Evolutionary conservation across 2,113 vertebrate species (phyloP).

Genomic region (Xenotilapia caudafasciata): DNA sequence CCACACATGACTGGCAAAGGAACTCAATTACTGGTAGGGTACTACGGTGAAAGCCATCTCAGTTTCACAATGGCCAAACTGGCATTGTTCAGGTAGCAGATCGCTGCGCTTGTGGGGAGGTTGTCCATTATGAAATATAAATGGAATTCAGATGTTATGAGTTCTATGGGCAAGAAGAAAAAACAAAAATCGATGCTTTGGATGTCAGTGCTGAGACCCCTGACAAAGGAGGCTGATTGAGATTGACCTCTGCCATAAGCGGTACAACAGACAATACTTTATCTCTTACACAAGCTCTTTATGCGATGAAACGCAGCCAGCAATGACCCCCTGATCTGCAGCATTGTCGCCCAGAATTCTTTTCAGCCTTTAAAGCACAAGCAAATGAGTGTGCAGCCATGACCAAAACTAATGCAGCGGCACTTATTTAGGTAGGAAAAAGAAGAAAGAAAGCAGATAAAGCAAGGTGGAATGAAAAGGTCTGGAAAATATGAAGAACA

Average conservation of each 20-base stretch:
- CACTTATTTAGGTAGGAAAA: neutral
- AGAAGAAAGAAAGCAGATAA: neutral
- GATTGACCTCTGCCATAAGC: slow-evolving; percentile 27
- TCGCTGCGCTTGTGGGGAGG: neutral
- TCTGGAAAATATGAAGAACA: neutral
- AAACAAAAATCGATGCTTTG: slow-evolving; percentile 10
- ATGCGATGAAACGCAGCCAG: slow-evolving; percentile 15
- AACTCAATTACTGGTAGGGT: slow-evolving; percentile 65
- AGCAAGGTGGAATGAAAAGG: slow-evolving; percentile 5
- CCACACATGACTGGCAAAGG: slow-evolving; percentile 22
- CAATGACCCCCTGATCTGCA: slow-evolving; percentile 32
- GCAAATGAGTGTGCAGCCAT: slow-evolving; percentile 3
- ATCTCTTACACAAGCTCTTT: slow-evolving; percentile 44
- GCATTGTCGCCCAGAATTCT: slow-evolving; percentile 27
- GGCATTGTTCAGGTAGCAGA: slow-evolving; percentile 46
- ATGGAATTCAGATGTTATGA: slow-evolving; percentile 9
- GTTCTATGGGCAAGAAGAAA: neutral
- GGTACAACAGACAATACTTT: slow-evolving; percentile 24
- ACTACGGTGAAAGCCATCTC: slow-evolving; percentile 46
- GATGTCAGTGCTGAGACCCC: slow-evolving; percentile 17
- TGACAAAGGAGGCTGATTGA: slow-evolving; percentile 49
- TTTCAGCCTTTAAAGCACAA: slow-evolving; percentile 22
- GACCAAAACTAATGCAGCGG: slow-evolving; percentile 3
- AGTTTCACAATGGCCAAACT: slow-evolving; percentile 12
- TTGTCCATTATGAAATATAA: slow-evolving; percentile 20